Evolutionary conservation across 2,888 invertebrate genomes (phyloP).

Genomic region (Anthophora plumipes): DNA sequence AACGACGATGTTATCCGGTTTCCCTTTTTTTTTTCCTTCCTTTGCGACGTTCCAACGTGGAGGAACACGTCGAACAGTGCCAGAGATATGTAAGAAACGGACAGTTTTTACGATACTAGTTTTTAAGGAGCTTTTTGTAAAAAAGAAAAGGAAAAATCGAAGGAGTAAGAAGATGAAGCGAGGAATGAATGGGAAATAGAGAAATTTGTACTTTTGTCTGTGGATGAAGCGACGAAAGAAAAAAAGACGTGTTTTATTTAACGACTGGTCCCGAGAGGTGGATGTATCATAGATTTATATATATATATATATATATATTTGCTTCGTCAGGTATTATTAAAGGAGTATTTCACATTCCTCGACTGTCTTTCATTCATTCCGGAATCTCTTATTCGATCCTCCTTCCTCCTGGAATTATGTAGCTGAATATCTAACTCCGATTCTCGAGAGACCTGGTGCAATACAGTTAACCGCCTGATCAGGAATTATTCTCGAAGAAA

Average conservation of each 20-base stretch:
- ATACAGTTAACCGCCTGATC: not conserved
- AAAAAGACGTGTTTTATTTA: slow-evolving; percentile 60
- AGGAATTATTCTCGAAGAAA: slow-evolving; percentile 24
- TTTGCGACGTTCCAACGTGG: not conserved
- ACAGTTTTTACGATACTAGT: slow-evolving; percentile 19
- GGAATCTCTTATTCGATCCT: not conserved
- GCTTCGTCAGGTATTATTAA: slow-evolving; percentile 76
- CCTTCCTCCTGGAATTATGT: slow-evolving; percentile 13
- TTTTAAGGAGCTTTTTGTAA: slow-evolving; percentile 42
- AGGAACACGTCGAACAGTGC: slow-evolving; percentile 14
- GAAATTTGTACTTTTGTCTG: not conserved
- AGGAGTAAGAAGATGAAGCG: not conserved
- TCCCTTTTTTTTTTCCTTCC: no score
- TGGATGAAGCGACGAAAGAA: slow-evolving; percentile 8
- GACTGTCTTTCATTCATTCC: slow-evolving; percentile 33
- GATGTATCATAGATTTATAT: slow-evolving; percentile 71
- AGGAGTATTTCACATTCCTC: slow-evolving; percentile 63
- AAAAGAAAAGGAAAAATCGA: not conserved
- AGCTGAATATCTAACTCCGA: not conserved
- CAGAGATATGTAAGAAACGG: slow-evolving; percentile 16
- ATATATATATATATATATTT: slow-evolving; percentile 69
- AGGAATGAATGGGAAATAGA: slow-evolving; percentile 18
- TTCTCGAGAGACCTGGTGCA: slow-evolving; percentile 9
- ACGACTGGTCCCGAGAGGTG: slow-evolving; percentile 51
- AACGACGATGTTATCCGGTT: slow-evolving; percentile 5